A percentile compares a stretch with the other conserved stretches of the same genome.
phyloP scores from a whole-genome alignment of 2,113 vertebrate species.

The Platichthys flesus region DNA sequence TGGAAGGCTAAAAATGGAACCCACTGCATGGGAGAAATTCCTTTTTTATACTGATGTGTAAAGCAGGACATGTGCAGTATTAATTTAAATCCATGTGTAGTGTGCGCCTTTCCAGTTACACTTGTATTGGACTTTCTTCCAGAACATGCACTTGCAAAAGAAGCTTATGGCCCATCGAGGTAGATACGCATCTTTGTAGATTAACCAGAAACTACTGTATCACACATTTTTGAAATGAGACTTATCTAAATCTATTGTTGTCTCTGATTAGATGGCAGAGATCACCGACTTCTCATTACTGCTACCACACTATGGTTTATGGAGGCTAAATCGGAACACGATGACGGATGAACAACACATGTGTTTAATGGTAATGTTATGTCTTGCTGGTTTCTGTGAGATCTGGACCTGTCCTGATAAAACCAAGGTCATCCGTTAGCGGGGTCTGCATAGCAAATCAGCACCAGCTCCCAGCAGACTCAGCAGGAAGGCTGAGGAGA shows the following conservation, averaged over 20 bases:
- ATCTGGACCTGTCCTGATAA: conserved; percentile 71
- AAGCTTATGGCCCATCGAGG: conserved; percentile 56
- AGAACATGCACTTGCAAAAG: conserved; percentile 57
- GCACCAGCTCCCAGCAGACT: conserved; percentile 70
- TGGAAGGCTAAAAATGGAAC: conserved; percentile 70
- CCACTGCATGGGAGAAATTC: conserved; percentile 39
- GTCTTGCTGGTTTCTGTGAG: conserved; percentile 57
- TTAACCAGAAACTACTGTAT: conserved; percentile 66
- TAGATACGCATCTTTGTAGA: conserved; percentile 76
- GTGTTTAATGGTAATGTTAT: conserved; percentile 47
- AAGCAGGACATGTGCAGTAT: conserved; percentile 62
- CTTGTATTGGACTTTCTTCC: conserved; percentile 52
- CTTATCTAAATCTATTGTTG: conserved; percentile 62
- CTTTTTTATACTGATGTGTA: conserved; percentile 66
- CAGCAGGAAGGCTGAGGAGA: conserved; percentile 65
- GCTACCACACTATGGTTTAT: conserved; percentile 5
- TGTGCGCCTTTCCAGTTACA: conserved; percentile 59
- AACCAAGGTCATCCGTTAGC: conserved; percentile 80
- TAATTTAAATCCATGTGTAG: conserved; percentile 70
- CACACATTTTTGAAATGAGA: conserved; percentile 62
- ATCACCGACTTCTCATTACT: conserved; percentile 45
- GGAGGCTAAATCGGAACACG: conserved; percentile 38
- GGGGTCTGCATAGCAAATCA: conserved; percentile 77
- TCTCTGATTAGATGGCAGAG: conserved; percentile 64
- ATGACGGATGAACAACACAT: conserved; percentile 53